A percentile compares a stretch with the other conserved stretches of the same genome.
Evolutionary conservation across 2,113 vertebrate species (phyloP).

Genomic region (Irena cyanogastra): DNA sequence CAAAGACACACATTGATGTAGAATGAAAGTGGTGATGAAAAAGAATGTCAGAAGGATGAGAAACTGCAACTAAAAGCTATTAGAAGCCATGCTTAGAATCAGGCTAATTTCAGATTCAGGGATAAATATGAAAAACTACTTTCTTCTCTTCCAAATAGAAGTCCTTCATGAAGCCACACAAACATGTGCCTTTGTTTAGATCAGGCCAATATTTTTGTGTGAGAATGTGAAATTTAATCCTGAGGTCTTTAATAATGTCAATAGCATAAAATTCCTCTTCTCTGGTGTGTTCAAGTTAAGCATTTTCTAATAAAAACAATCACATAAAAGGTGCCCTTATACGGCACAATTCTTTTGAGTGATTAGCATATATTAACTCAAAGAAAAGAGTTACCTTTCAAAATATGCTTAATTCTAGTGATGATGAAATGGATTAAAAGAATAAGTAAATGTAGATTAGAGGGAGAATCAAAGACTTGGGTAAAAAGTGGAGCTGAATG

Average conservation of each 20-base stretch:
- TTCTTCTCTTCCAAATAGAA: neutral
- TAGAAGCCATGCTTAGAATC: neutral
- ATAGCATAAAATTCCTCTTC: neutral
- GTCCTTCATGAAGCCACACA: neutral
- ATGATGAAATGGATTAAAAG: neutral
- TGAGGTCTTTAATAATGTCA: neutral
- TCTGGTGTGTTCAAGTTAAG: neutral
- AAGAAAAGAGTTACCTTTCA: neutral
- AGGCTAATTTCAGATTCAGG: neutral
- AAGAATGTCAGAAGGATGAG: neutral
- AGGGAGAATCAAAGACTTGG: neutral
- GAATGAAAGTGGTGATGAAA: neutral
- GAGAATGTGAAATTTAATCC: neutral
- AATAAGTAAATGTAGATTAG: neutral
- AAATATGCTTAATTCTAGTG: neutral
- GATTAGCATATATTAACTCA: neutral
- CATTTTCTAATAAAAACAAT: neutral
- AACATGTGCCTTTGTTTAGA: neutral
- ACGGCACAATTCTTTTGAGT: neutral
- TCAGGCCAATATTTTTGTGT: neutral
- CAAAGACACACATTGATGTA: neutral
- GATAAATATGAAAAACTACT: neutral
- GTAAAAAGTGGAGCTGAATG: neutral
- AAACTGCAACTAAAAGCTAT: neutral
- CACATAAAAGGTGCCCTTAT: neutral